A percentile compares a stretch with the other conserved stretches of the same genome.
phyloP scores from a whole-genome alignment of 2,888 invertebrate species.

The Subacronicta megacephala region DNA sequence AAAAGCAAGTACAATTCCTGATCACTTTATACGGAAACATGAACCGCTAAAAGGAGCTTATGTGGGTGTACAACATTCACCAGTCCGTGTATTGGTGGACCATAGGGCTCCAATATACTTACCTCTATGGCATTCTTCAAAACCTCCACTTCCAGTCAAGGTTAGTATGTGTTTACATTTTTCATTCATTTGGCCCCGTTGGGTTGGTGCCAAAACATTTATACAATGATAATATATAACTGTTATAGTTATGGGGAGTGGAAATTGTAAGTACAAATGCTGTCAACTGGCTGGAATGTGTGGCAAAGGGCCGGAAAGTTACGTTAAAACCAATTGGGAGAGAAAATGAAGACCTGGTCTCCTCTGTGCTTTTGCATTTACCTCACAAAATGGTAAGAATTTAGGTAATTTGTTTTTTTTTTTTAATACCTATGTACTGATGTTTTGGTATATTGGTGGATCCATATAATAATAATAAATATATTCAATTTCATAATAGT shows the following conservation, averaged over 20 bases:
- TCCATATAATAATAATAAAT: no score
- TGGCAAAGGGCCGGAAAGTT: slow-evolving; percentile 84
- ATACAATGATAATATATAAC: slow-evolving; percentile 24
- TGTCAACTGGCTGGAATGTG: slow-evolving; percentile 90
- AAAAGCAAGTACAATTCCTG: slow-evolving; percentile 89
- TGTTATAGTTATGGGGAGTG: slow-evolving; percentile 85
- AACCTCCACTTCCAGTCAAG: slow-evolving; percentile 87
- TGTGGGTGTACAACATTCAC: slow-evolving; percentile 86
- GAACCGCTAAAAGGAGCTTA: slow-evolving; percentile 86
- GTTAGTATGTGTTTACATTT: slow-evolving; percentile 65
- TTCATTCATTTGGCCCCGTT: slow-evolving; percentile 37
- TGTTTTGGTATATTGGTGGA: slow-evolving; percentile 22
- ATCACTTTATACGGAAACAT: slow-evolving; percentile 87
- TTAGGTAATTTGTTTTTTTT: no score
- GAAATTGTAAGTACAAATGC: slow-evolving; percentile 87
- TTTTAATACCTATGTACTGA: no score
- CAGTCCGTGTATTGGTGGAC: slow-evolving; percentile 85
- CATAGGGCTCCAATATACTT: slow-evolving; percentile 89
- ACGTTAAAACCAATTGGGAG: slow-evolving; percentile 84
- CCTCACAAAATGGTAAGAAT: slow-evolving; percentile 74
- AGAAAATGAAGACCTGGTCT: slow-evolving; percentile 82
- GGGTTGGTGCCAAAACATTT: slow-evolving; percentile 50
- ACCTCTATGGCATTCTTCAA: slow-evolving; percentile 86
- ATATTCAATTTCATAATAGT: no score
- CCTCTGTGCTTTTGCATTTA: slow-evolving; percentile 83